These are phyloP conservation scores for Astyanax mexicanus DNA, from an alignment of 2,797 vertebrate species.

Conservation along the genomic window DNA sequence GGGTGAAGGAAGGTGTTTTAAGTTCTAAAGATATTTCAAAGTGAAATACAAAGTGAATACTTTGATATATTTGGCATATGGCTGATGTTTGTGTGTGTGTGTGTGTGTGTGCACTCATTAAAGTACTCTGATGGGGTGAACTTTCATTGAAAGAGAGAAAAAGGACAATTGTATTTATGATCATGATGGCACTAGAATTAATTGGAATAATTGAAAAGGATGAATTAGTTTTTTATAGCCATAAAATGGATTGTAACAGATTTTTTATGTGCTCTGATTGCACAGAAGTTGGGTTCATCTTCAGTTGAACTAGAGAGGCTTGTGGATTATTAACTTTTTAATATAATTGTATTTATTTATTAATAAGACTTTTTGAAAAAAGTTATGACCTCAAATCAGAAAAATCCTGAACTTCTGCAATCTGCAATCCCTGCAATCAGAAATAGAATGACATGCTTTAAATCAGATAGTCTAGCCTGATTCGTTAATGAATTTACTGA, in stretches of 20 bases:
- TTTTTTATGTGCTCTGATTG: background rate
- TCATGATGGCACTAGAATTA: constrained; percentile 8
- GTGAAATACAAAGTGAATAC: background rate
- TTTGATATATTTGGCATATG: constrained; percentile 1
- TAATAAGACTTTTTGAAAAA: too few species aligned
- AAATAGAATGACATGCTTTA: background rate
- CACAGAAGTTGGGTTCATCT: background rate
- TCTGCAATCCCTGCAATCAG: too few species aligned
- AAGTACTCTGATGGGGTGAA: background rate
- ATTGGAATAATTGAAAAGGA: constrained; percentile 31
- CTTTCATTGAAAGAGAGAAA: constrained; percentile 44
- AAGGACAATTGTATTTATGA: constrained; percentile 30
- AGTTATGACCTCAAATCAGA: too few species aligned
- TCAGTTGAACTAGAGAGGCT: background rate
- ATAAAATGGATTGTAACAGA: constrained; percentile 7
- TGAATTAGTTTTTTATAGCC: constrained; percentile 6
- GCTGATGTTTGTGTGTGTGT: background rate
- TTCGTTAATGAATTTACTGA: background rate
- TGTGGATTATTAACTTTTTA: background rate
- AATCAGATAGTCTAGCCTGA: background rate
- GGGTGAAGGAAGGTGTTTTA: background rate
- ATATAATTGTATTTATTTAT: background rate
- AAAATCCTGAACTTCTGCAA: too few species aligned
- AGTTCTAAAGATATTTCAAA: constrained; percentile 8
- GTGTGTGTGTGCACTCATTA: background rate